phyloP scores from a whole-genome alignment of 1,140 invertebrate genomes.

The Atta colombica region DNA sequence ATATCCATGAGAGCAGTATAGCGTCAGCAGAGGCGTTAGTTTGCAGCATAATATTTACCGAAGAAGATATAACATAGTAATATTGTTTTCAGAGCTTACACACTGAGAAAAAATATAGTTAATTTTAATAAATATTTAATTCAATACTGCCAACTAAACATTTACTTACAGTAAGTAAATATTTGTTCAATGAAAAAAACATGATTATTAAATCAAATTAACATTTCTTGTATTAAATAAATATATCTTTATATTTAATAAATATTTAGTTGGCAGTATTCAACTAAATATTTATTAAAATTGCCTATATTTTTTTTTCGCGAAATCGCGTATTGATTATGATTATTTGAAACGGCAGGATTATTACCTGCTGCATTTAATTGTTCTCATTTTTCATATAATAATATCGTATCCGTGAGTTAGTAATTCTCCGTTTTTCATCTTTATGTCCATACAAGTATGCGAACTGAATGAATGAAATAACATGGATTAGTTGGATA shows the following conservation, averaged over 20 bases:
- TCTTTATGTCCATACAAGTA: not conserved
- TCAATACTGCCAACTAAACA: no score
- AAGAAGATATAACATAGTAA: not conserved
- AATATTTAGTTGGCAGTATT: no score
- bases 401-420: not conserved
- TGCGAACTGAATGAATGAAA: not conserved
- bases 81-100: not conserved
- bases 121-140: no score
- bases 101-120: no score
- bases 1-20: not conserved
- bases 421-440: not conserved
- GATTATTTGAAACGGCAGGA: not conserved
- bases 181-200: no score
- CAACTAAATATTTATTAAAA: no score
- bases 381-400: not conserved
- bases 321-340: not conserved
- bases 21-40: not conserved
- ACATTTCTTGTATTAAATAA: no score
- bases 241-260: no score
- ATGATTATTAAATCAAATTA: no score
- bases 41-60: slow-evolving; percentile 7
- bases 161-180: no score
- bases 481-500: not conserved
- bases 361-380: not conserved
- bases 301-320: no score